Evolutionary conservation across 1,140 invertebrate genomes (phyloP).

Genomic region (Globodera ellingtonae): DNA sequence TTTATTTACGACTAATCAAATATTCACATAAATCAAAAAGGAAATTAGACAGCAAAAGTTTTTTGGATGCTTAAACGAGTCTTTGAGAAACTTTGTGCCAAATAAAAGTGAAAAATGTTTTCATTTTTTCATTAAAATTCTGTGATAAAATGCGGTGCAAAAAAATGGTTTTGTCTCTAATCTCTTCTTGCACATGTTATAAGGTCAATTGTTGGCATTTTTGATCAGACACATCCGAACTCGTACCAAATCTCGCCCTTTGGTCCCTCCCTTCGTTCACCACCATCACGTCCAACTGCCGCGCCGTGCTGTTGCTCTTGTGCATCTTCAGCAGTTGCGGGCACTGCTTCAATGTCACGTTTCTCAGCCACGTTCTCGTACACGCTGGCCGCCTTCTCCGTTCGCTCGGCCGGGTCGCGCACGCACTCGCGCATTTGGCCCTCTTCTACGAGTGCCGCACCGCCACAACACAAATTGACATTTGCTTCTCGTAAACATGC

Average conservation of each 20-base stretch:
- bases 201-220: no score
- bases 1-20: no score
- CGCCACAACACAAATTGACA: not conserved
- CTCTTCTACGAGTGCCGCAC: not conserved
- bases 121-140: no score
- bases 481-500: not conserved
- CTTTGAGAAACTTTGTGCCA: no score
- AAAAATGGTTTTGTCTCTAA: no score
- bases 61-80: no score
- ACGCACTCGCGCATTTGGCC: slow-evolving; percentile 11
- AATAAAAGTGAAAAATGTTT: no score
- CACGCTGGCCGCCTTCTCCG: slow-evolving; percentile 47
- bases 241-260: slow-evolving; percentile 31
- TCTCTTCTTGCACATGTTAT: no score
- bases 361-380: slow-evolving; percentile 40
- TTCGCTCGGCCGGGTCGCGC: slow-evolving; percentile 32
- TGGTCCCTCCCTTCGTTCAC: slow-evolving; percentile 13
- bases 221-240: slow-evolving; percentile 24
- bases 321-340: not conserved
- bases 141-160: no score
- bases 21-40: no score
- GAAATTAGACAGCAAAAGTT: no score
- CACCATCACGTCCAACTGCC: not conserved
- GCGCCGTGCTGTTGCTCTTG: not conserved
- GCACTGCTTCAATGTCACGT: not conserved